Percentiles rank a stretch among this genome's conserved stretches.
Conservation (phyloP, 2,797 vertebrate species). For the Bryconaethiops microstoma region DNA sequence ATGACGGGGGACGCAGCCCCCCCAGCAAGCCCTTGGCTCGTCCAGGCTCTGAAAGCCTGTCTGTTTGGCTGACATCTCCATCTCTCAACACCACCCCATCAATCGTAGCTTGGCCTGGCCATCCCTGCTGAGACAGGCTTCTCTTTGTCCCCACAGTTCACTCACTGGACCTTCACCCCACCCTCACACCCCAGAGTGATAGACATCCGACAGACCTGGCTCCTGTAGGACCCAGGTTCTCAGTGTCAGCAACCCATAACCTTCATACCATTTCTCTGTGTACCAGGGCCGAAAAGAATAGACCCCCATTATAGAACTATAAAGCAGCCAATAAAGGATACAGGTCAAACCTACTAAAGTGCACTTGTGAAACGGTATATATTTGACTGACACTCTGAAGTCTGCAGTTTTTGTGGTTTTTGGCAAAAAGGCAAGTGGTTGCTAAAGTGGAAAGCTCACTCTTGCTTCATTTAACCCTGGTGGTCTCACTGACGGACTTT, state of each 20-base stretch:
- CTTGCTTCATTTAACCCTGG: slow-evolving; percentile 36
- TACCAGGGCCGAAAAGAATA: not conserved
- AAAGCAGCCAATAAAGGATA: not conserved
- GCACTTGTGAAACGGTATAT: slow-evolving; percentile 12
- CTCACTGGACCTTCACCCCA: slow-evolving; percentile 42
- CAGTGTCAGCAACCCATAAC: slow-evolving; percentile 24
- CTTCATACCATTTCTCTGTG: slow-evolving; percentile 21
- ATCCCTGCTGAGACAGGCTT: slow-evolving; percentile 74
- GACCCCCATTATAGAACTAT: not conserved
- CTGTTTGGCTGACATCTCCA: slow-evolving; percentile 76
- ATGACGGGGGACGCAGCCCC: slow-evolving; percentile 67
- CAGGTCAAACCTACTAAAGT: slow-evolving; percentile 16
- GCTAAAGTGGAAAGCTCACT: slow-evolving; percentile 45
- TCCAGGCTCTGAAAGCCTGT: slow-evolving; percentile 75
- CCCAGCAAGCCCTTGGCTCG: slow-evolving; percentile 67
- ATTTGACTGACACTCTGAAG: slow-evolving; percentile 28
- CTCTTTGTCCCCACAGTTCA: slow-evolving; percentile 70
- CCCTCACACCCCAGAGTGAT: slow-evolving; percentile 64
- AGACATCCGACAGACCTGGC: slow-evolving; percentile 67
- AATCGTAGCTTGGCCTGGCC: slow-evolving; percentile 68
- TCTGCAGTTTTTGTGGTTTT: slow-evolving; percentile 35
- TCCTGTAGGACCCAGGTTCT: slow-evolving; percentile 62
- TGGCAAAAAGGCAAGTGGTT: slow-evolving; percentile 24
- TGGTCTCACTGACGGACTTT: slow-evolving; percentile 35
- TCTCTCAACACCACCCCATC: slow-evolving; percentile 82